Evolutionary conservation across 2,888 invertebrate species (phyloP).

Genomic region (Euzophera pinguis): DNA sequence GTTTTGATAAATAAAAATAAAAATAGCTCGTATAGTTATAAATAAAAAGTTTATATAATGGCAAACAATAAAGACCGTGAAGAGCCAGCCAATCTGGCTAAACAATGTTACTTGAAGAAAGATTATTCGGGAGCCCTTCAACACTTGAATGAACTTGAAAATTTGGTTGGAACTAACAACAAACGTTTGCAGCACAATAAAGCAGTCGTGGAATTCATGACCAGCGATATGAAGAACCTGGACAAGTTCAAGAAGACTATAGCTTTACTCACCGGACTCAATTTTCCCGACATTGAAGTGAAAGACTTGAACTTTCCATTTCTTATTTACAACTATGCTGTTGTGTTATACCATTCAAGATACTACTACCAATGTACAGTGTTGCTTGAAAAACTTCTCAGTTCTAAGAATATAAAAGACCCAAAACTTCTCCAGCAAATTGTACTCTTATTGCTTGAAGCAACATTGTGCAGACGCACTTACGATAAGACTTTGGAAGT

Average conservation of each 20-base stretch:
- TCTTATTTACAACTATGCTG: conserved; percentile 88
- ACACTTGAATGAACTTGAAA: conserved; percentile 83
- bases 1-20: not conserved
- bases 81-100: conserved; percentile 81
- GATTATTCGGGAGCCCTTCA: conserved; percentile 82
- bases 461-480: conserved; percentile 63
- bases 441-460: conserved; percentile 61
- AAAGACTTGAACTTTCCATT: conserved; percentile 57
- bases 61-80: conserved; percentile 50
- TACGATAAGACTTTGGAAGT: conserved; percentile 65
- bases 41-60: conserved; percentile 32
- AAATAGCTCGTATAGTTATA: not conserved
- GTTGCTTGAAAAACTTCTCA: conserved; percentile 59
- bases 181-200: conserved; percentile 90
- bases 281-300: conserved; percentile 61
- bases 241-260: conserved; percentile 86
- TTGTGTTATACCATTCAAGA: conserved; percentile 86
- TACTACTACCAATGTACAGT: conserved; percentile 85
- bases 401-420: conserved; percentile 59
- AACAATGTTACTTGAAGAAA: conserved; percentile 81
- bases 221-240: conserved; percentile 85
- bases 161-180: conserved; percentile 79
- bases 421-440: conserved; percentile 55
- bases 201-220: conserved; percentile 90
- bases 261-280: conserved; percentile 79